Evolutionary conservation across 2,888 invertebrate genomes (phyloP).

Genomic region (Tenthredo scrophulariae): DNA sequence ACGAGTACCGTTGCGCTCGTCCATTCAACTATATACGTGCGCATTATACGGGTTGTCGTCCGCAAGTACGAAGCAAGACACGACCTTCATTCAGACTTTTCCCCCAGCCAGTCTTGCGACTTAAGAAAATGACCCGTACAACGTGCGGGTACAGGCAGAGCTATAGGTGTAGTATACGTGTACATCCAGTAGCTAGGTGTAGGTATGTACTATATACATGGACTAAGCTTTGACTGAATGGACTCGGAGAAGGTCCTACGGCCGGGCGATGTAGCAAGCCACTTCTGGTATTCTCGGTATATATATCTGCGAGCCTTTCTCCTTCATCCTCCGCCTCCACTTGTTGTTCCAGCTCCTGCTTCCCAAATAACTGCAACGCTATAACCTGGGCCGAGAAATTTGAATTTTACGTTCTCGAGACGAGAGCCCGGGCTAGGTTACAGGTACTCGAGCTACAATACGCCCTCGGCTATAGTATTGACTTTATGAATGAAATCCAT

Average conservation of each 20-base stretch:
- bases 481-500: conserved; percentile 72
- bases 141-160: background rate
- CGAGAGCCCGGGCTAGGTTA: conserved; percentile 66
- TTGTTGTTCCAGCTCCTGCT: conserved; percentile 15
- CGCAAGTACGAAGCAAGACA: background rate
- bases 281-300: background rate
- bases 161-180: background rate
- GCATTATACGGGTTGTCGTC: background rate
- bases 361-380: background rate
- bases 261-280: background rate
- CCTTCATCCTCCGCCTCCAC: background rate
- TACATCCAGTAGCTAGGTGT: background rate
- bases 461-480: conserved; percentile 62
- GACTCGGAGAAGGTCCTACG: background rate
- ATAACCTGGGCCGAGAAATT: conserved; percentile 67
- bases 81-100: conserved; percentile 19
- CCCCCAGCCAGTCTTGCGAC: background rate
- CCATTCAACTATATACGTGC: conserved; percentile 12
- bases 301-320: background rate
- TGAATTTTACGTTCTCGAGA: conserved; percentile 70
- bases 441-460: conserved; percentile 73
- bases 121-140: background rate
- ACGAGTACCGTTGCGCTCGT: conserved; percentile 44
- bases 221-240: conserved; percentile 8
- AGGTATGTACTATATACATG: background rate